Percentiles rank a stretch among this genome's conserved stretches.
These are phyloP conservation scores for Meriones unguiculatus DNA, from an alignment of 2,113 vertebrate genomes.

Conservation along the genomic window DNA sequence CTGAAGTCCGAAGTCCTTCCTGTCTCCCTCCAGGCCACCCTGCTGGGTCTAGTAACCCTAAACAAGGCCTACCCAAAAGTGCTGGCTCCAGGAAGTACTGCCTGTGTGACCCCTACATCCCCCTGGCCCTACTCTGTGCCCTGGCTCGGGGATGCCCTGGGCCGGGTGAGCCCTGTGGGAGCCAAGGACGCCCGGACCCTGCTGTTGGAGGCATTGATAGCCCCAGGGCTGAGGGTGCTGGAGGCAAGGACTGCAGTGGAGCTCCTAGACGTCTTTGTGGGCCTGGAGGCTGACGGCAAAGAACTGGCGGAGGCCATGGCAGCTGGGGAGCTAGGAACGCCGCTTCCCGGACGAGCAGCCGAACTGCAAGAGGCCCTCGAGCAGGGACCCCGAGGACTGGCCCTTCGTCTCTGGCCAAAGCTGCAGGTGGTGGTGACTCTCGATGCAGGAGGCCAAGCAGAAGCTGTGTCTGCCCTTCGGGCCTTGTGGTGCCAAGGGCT, in stretches of 20 bases:
- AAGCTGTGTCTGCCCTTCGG: constrained; percentile 87
- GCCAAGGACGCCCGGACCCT: constrained; percentile 80
- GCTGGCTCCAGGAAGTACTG: constrained; percentile 83
- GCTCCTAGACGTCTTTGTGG: constrained; percentile 89
- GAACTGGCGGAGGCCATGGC: constrained; percentile 90
- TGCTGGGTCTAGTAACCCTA: constrained; percentile 90
- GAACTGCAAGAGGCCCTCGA: constrained; percentile 87
- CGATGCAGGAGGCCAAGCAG: constrained; percentile 85
- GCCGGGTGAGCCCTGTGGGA: constrained; percentile 87
- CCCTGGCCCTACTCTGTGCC: constrained; percentile 84
- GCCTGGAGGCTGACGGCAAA: constrained; percentile 86
- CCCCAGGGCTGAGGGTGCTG: constrained; percentile 86
- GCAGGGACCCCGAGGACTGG: constrained; percentile 90
- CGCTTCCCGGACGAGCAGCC: constrained; percentile 86
- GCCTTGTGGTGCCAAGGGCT: constrained; percentile 90
- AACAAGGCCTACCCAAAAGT: constrained; percentile 85
- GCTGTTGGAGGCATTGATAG: constrained; percentile 91
- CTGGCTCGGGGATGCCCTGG: constrained; percentile 86
- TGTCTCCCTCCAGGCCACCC: constrained; percentile 86
- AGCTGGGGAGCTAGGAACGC: constrained; percentile 82
- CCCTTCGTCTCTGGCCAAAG: constrained; percentile 91
- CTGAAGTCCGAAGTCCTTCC: neutral
- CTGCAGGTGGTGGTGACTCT: constrained; percentile 91
- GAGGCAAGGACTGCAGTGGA: constrained; percentile 90
- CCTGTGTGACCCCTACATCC: constrained; percentile 89